These are phyloP conservation scores for Eristalinus sepulchralis DNA, from an alignment of 2,888 invertebrate genomes.

Conservation along the genomic window DNA sequence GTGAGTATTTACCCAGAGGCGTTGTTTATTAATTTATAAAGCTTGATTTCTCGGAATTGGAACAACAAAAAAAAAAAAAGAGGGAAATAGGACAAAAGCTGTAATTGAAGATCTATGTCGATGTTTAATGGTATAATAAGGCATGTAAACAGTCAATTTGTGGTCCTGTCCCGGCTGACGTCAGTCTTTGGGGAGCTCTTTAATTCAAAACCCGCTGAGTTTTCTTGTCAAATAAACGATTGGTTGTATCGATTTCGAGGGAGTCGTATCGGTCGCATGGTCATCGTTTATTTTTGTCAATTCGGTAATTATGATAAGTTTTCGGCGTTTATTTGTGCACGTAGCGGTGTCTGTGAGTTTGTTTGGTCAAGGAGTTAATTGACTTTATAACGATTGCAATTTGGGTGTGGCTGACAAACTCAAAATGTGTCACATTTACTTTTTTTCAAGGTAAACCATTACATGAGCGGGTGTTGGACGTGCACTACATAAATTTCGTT, in stretches of 20 bases:
- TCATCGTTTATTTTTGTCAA: background rate
- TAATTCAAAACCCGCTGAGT: background rate
- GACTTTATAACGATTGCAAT: background rate
- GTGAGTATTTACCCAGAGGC: constrained; percentile 4
- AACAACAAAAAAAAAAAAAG: background rate
- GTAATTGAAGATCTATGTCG: background rate
- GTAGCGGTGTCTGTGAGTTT: background rate
- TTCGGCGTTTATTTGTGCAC: too few species aligned
- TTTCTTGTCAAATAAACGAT: background rate
- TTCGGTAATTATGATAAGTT: background rate
- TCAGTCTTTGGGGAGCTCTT: background rate
- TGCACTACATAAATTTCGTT: too few species aligned
- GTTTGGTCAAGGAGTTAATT: background rate
- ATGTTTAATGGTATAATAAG: background rate
- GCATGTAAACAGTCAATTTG: background rate
- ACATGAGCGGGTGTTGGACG: too few species aligned
- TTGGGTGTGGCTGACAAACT: background rate
- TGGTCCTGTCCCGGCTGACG: background rate
- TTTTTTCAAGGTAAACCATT: too few species aligned
- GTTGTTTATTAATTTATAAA: constrained; percentile 25
- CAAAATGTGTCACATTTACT: too few species aligned
- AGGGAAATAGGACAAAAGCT: background rate
- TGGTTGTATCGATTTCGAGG: background rate
- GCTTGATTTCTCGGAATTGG: constrained; percentile 1
- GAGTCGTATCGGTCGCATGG: background rate